These are phyloP conservation scores for Enteromius paludinosus DNA, from an alignment of 2,797 vertebrate species.

Conservation along the genomic window DNA sequence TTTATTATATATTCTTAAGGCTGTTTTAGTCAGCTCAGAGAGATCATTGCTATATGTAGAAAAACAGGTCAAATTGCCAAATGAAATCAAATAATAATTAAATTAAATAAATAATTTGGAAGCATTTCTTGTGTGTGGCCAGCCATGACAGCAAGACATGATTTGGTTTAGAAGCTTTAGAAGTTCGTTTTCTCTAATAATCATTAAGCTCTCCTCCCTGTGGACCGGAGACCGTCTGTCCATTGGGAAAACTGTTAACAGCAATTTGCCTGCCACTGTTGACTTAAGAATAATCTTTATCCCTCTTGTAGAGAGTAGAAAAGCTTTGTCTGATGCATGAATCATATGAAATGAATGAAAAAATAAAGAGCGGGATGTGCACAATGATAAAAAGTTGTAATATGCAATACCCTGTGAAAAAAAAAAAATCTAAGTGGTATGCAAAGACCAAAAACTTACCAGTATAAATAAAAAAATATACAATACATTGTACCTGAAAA, in stretches of 20 bases:
- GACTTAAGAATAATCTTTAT: background rate
- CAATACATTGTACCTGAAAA: background rate
- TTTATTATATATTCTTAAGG: background rate
- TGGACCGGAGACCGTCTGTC: constrained; percentile 7
- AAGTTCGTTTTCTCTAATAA: constrained; percentile 3
- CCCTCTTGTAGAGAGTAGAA: background rate
- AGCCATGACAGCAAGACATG: background rate
- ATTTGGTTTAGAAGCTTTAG: constrained; percentile 18
- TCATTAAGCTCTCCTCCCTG: constrained; percentile 20
- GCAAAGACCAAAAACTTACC: background rate
- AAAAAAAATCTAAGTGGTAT: background rate
- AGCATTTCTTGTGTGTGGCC: constrained; percentile 13
- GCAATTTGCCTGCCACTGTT: constrained; percentile 6
- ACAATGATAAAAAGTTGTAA: background rate
- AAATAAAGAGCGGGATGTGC: background rate
- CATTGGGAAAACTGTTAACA: background rate
- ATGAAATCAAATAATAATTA: too few relatives aligned
- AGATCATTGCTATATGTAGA: constrained; percentile 10
- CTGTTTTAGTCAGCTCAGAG: background rate
- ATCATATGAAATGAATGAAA: background rate
- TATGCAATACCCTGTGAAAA: background rate
- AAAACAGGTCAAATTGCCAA: background rate
- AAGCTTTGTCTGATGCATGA: background rate
- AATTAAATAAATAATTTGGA: background rate
- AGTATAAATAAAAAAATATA: background rate